A percentile compares a stretch with the other conserved stretches of the same genome.
These are phyloP conservation scores for Eupristina koningsbergeri DNA, from an alignment of 1,140 invertebrate genomes.

Conservation along the genomic window DNA sequence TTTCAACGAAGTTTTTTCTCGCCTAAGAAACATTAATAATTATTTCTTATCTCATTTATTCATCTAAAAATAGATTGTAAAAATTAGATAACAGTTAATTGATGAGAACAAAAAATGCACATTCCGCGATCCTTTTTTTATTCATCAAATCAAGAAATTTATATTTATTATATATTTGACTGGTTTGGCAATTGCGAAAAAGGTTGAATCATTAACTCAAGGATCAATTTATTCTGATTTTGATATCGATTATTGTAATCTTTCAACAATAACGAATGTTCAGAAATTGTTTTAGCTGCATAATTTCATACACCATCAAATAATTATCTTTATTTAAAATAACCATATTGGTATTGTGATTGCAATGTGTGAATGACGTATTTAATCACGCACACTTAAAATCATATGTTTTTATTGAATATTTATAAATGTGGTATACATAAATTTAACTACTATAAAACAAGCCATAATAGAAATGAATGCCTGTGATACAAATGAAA, in stretches of 20 bases:
- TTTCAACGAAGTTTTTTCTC: neutral
- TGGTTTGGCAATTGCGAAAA: constrained; percentile 24
- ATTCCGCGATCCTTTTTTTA: constrained; percentile 39
- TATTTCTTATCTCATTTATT: neutral
- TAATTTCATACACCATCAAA: neutral
- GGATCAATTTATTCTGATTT: constrained; percentile 38
- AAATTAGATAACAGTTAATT: neutral
- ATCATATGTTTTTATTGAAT: too few species aligned
- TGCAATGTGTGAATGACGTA: neutral
- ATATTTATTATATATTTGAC: constrained; percentile 40
- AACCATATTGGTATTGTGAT: neutral
- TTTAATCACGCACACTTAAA: too few species aligned
- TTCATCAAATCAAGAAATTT: constrained; percentile 35
- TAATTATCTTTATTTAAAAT: neutral
- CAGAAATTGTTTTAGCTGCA: neutral
- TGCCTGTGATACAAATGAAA: neutral
- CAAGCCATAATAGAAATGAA: neutral
- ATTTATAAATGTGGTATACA: too few species aligned
- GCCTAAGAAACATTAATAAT: neutral
- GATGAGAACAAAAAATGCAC: constrained; percentile 18
- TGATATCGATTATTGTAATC: constrained; percentile 16
- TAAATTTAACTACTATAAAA: neutral
- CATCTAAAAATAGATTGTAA: neutral
- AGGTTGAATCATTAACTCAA: constrained; percentile 16
- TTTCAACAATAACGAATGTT: neutral